These are phyloP conservation scores for Aleiodes alternator DNA, from an alignment of 2,888 invertebrate species.

Conservation along the genomic window DNA sequence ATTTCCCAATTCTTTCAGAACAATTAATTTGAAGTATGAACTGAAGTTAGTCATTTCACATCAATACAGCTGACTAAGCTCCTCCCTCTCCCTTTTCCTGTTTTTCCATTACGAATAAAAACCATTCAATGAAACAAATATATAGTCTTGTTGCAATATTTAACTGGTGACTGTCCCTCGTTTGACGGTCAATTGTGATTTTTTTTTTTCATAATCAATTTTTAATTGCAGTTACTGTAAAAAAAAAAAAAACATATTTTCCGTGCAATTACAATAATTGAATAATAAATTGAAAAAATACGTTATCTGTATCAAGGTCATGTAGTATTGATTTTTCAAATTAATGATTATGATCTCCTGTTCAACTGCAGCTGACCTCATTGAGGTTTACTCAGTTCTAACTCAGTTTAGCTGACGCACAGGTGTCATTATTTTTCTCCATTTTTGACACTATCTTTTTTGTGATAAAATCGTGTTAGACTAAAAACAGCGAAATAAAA, in stretches of 20 bases:
- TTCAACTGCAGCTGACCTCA: slow-evolving; percentile 1
- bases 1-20: neutral
- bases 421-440: neutral
- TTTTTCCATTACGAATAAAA: too few species aligned
- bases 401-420: slow-evolving; percentile 1
- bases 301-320: neutral
- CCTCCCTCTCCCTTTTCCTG: too few species aligned
- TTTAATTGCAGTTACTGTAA: too few species aligned
- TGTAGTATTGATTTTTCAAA: neutral
- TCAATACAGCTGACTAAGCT: too few species aligned
- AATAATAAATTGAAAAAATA: neutral
- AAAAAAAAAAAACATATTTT: too few species aligned
- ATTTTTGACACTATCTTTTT: too few species aligned
- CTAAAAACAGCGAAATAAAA: too few species aligned
- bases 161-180: neutral
- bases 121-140: too few species aligned
- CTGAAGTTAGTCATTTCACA: neutral
- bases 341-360: neutral
- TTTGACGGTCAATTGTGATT: neutral
- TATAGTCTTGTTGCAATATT: too few species aligned
- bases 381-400: slow-evolving; percentile 13
- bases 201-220: neutral
- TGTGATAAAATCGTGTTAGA: too few species aligned
- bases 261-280: too few species aligned
- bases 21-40: neutral